These are phyloP conservation scores for Leptogaster cylindrica DNA, from an alignment of 2,888 invertebrate species.

Conservation along the genomic window DNA sequence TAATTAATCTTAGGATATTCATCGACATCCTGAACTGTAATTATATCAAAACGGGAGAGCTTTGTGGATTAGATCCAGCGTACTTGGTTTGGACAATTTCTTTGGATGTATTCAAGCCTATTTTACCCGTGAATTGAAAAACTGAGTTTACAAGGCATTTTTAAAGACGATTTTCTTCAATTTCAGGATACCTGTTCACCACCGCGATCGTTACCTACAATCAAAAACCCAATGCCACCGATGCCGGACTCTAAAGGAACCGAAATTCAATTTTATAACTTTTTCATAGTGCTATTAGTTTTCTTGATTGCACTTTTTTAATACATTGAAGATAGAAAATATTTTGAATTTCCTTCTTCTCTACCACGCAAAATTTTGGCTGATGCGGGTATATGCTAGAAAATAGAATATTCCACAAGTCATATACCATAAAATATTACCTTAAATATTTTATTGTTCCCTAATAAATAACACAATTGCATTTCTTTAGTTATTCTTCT, in stretches of 20 bases:
- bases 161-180: neutral
- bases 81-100: conserved; percentile 56
- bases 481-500: conserved; percentile 65
- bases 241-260: no score
- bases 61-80: conserved; percentile 64
- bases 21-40: conserved; percentile 64
- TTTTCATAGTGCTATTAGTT: no score
- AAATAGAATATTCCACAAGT: no score
- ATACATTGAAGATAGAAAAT: no score
- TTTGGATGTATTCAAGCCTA: conserved; percentile 48
- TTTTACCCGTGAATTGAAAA: neutral
- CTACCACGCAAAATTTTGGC: no score
- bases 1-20: conserved; percentile 56
- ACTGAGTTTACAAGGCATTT: neutral
- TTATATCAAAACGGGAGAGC: conserved; percentile 63
- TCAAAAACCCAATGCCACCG: conserved; percentile 2
- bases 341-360: no score
- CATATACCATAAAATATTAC: no score
- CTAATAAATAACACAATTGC: conserved; percentile 2
- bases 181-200: conserved; percentile 3
- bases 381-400: no score
- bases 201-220: neutral
- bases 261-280: no score
- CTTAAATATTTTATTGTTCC: conserved; percentile 17
- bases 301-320: no score